Evolutionary conservation across 2,888 invertebrate genomes (phyloP).

Genomic region (Caenorhabditis angaria): DNA sequence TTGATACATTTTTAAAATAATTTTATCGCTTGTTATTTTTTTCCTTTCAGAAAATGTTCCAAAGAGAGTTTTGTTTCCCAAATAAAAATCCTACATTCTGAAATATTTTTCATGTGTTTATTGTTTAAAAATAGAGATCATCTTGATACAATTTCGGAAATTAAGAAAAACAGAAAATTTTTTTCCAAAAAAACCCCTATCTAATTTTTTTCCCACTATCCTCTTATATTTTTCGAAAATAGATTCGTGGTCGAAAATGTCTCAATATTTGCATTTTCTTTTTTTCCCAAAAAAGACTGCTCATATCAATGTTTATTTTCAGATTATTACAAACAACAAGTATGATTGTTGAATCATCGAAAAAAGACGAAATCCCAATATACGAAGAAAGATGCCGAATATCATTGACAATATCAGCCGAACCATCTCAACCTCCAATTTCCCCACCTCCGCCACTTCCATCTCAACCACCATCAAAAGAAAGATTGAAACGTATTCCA

Average conservation of each 20-base stretch:
- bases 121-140: no score
- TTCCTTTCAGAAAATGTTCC: no score
- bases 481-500: slow-evolving; percentile 28
- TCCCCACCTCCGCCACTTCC: slow-evolving; percentile 42
- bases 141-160: no score
- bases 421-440: neutral
- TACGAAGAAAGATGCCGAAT: slow-evolving; percentile 38
- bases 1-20: neutral
- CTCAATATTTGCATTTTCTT: neutral
- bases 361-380: slow-evolving; percentile 19
- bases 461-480: slow-evolving; percentile 30
- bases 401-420: slow-evolving; percentile 26
- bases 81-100: no score
- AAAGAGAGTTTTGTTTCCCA: no score
- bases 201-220: neutral
- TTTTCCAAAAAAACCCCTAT: neutral
- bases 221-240: neutral
- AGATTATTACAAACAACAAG: slow-evolving; percentile 41
- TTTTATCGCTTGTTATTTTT: no score
- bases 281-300: neutral
- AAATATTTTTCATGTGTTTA: no score
- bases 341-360: slow-evolving; percentile 32
- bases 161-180: neutral
- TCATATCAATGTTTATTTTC: slow-evolving; percentile 3
- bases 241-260: neutral